These are phyloP conservation scores for Monochamus saltuarius DNA, from an alignment of 1,140 invertebrate genomes.

Conservation along the genomic window DNA sequence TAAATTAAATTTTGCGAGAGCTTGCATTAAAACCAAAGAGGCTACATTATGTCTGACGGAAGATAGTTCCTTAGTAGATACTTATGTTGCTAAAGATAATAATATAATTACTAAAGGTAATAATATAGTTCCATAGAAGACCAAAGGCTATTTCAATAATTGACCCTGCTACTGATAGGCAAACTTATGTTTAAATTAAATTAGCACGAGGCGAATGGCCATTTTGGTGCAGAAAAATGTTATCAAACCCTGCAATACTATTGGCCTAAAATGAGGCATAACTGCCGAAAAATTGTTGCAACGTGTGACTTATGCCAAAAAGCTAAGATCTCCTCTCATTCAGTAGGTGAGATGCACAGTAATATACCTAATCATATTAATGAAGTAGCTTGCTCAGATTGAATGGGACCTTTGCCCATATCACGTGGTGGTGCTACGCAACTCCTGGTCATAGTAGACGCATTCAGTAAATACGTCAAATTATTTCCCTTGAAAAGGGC, in stretches of 20 bases:
- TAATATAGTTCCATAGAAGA: too few relatives aligned
- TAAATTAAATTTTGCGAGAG: too few relatives aligned
- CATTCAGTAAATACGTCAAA: constrained; percentile 3
- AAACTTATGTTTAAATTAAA: too few relatives aligned
- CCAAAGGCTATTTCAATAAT: too few relatives aligned
- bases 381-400: neutral
- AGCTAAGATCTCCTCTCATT: neutral
- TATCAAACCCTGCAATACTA: neutral
- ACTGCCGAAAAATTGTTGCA: neutral
- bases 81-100: too few relatives aligned
- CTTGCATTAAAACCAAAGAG: too few relatives aligned
- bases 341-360: constrained; percentile 2
- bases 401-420: too few relatives aligned
- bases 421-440: too few relatives aligned
- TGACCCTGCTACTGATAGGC: too few relatives aligned
- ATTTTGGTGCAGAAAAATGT: neutral
- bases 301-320: constrained; percentile 12
- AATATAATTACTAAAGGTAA: too few relatives aligned
- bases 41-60: too few relatives aligned
- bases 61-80: too few relatives aligned
- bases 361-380: constrained; percentile 2
- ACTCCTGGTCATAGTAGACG: neutral
- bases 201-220: constrained; percentile 3
- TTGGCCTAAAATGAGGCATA: constrained; percentile 5
- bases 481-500: neutral